These are phyloP conservation scores for Lypha dubia DNA, from an alignment of 2,888 invertebrate species.

Conservation along the genomic window DNA sequence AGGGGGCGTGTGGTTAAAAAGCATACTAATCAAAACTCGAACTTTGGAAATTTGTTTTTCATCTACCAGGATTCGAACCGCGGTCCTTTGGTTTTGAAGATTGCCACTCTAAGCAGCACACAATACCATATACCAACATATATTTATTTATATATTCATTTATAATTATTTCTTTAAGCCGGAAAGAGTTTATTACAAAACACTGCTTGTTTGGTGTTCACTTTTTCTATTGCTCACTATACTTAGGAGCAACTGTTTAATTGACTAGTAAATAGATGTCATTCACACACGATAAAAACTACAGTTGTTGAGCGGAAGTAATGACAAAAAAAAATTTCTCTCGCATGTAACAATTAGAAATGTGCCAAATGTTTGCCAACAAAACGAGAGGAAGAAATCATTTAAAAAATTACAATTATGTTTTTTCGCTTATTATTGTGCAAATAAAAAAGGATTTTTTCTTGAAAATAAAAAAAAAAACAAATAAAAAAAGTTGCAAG, in stretches of 20 bases:
- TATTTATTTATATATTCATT: too few species aligned
- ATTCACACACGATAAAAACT: neutral
- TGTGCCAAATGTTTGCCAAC: slow-evolving; percentile 26
- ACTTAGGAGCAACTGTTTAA: neutral
- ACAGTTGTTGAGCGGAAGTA: slow-evolving; percentile 44
- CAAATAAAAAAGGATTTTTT: neutral
- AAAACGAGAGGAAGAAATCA: neutral
- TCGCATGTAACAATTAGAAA: slow-evolving; percentile 20
- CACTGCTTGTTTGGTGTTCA: neutral
- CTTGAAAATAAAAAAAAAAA: too few species aligned
- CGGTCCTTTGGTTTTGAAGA: too few species aligned
- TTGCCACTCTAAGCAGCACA: too few species aligned
- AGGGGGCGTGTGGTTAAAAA: too few species aligned
- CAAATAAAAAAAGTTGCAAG: too few species aligned
- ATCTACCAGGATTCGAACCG: too few species aligned
- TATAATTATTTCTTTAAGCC: neutral
- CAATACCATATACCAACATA: too few species aligned
- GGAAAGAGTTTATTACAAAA: neutral
- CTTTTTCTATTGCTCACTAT: neutral
- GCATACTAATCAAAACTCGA: too few species aligned
- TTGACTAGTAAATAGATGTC: neutral
- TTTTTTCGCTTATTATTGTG: neutral
- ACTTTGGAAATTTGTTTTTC: too few species aligned
- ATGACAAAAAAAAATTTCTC: slow-evolving; percentile 17
- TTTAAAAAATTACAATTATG: neutral